Percentiles rank a stretch among this genome's conserved stretches.
Conservation (phyloP, 2,888 invertebrate species). For the Acanthosepion esculentum region DNA sequence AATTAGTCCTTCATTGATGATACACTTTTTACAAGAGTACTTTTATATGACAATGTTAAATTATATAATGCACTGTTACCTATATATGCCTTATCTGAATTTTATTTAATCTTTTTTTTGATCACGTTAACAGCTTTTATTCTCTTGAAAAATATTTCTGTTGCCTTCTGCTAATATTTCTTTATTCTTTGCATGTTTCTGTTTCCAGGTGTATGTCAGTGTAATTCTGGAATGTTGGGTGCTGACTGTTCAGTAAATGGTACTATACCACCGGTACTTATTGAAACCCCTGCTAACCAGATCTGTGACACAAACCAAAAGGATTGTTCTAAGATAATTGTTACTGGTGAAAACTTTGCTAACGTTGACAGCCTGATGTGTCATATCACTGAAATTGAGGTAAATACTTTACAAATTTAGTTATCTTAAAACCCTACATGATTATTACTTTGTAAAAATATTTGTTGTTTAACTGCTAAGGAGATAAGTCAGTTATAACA, state of each 20-base stretch:
- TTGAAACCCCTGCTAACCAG: slow-evolving; percentile 47
- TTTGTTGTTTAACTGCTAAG: too few species aligned
- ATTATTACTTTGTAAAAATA: too few species aligned
- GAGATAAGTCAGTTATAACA: too few species aligned
- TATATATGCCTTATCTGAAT: too few species aligned
- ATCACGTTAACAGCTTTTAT: not conserved
- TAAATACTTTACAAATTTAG: not conserved
- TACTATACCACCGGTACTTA: slow-evolving; percentile 54
- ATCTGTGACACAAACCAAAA: slow-evolving; percentile 54
- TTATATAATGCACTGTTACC: too few species aligned
- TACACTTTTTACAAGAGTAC: too few species aligned
- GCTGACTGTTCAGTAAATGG: slow-evolving; percentile 57
- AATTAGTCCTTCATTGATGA: too few species aligned
- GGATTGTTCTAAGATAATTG: slow-evolving; percentile 51
- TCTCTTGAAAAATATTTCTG: not conserved
- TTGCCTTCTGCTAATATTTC: not conserved
- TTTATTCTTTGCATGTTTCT: not conserved
- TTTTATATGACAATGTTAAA: too few species aligned
- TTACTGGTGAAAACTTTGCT: slow-evolving; percentile 57
- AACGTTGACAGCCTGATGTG: slow-evolving; percentile 53
- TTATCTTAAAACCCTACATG: too few species aligned
- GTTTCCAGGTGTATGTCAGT: slow-evolving; percentile 60
- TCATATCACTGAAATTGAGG: slow-evolving; percentile 50
- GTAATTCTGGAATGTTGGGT: slow-evolving; percentile 57
- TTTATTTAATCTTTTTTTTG: too few species aligned